Conservation (phyloP, 2,113 vertebrate species). For the Cyprinus carpio region DNA sequence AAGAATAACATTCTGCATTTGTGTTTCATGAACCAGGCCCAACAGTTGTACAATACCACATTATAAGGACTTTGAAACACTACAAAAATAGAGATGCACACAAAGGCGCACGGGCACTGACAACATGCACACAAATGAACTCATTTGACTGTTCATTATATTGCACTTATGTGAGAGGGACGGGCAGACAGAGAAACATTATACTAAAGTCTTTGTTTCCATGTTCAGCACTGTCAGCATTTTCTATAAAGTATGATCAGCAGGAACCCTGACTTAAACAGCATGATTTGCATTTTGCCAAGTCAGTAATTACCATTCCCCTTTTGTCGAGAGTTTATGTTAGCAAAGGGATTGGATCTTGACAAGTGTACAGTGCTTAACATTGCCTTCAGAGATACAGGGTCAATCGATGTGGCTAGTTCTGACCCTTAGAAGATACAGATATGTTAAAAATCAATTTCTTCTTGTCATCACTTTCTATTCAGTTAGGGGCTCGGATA, state of each 20-base stretch:
- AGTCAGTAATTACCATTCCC: slow-evolving; percentile 63
- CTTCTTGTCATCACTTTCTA: slow-evolving; percentile 65
- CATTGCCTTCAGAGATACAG: slow-evolving; percentile 57
- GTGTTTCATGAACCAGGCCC: neutral
- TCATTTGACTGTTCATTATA: neutral
- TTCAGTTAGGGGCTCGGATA: slow-evolving; percentile 63
- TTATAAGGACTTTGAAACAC: neutral
- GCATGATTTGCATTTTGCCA: slow-evolving; percentile 69
- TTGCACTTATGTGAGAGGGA: neutral
- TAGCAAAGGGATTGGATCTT: slow-evolving; percentile 51
- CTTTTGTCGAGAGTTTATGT: slow-evolving; percentile 67
- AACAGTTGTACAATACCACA: neutral
- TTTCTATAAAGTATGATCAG: slow-evolving; percentile 53
- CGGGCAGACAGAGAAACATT: slow-evolving; percentile 12
- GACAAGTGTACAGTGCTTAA: slow-evolving; percentile 63
- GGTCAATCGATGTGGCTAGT: slow-evolving; percentile 67
- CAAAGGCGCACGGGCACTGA: neutral
- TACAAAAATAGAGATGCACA: neutral
- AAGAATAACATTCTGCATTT: neutral
- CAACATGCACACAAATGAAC: neutral
- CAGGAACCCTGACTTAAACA: slow-evolving; percentile 49
- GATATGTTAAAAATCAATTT: slow-evolving; percentile 68
- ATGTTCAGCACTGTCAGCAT: slow-evolving; percentile 55
- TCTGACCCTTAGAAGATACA: slow-evolving; percentile 66
- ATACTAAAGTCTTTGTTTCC: slow-evolving; percentile 22